Evolutionary conservation across 1,140 invertebrate genomes (phyloP).

Genomic region (Trichomalopsis sarcophagae): DNA sequence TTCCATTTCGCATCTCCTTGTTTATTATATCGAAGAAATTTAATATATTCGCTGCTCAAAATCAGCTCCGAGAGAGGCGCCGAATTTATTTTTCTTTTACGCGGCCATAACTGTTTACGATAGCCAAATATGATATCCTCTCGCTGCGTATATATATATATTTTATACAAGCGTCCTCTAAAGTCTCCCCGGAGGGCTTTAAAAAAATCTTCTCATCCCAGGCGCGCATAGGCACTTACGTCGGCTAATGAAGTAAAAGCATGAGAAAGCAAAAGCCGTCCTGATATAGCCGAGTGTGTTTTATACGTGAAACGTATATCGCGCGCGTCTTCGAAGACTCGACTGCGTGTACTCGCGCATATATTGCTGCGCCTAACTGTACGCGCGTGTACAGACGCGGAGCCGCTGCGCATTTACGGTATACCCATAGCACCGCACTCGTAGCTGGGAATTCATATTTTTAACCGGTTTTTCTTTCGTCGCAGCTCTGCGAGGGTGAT

Average conservation of each 20-base stretch:
- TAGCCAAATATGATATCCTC: conserved; percentile 11
- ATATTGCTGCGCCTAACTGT: conserved; percentile 52
- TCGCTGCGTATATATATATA: conserved; percentile 6
- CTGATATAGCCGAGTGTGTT: too few relatives aligned
- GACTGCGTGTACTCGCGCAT: background rate
- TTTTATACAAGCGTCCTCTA: conserved; percentile 2
- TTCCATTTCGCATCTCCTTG: background rate
- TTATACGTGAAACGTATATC: background rate
- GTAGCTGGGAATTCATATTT: conserved; percentile 60
- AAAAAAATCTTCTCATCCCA: conserved; percentile 10
- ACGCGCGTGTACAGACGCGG: conserved; percentile 44
- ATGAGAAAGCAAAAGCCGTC: background rate
- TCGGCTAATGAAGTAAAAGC: conserved; percentile 15
- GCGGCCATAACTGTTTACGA: background rate
- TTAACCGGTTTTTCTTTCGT: conserved; percentile 60
- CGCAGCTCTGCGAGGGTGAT: background rate
- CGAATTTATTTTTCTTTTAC: background rate
- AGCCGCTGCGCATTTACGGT: conserved; percentile 54
- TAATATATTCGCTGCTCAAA: too few relatives aligned
- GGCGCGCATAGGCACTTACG: background rate
- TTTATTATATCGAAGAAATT: background rate
- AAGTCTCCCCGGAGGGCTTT: background rate
- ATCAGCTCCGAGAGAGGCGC: too few relatives aligned
- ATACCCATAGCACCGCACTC: conserved; percentile 32
- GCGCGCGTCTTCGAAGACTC: conserved; percentile 1